Base-by-base conservation (phyloP, 1,140 invertebrate species). In the Drosophila eugracilis region DNA sequence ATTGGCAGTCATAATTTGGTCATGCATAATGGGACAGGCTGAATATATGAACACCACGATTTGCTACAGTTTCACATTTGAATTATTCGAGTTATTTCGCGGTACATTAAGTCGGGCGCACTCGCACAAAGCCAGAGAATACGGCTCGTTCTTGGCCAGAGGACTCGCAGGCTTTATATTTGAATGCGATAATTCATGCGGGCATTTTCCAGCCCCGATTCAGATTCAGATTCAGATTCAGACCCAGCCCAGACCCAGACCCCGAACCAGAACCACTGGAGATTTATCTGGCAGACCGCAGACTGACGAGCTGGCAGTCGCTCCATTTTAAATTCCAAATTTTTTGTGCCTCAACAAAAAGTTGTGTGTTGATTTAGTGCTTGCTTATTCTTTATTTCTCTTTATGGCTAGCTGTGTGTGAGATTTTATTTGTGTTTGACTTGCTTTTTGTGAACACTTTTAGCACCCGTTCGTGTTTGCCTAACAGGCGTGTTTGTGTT, bases 1-100 rank as follows among this genome's bases (percentile, higher is more conserved):
- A 75, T 74, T 54, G 58, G 70, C 49, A 74, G 58, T 75, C 70
- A 75, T 75, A 75, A 75, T 75, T 75, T 55, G 49, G 49, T 50
- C 54, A 39, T 72, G 67, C 67, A 72, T 41, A 55, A 62, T 63
- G 69, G 54, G 39, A 63, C 57, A 47, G 44, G 28, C 45, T 17
- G 72, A 47, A 78, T 73, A 78, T 69, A 69, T 73, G 48, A 41
- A 62, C 36, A 42, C 39, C 30, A 37, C 54, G 57, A 48, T 32
- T 48, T 54, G 39, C 36, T 49, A 74, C 34, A 79, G 41, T 32
- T 44, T 63, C 55, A 57, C 44, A 71, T 62, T 78, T 66, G 74
- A 78, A 62, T 59, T 74, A 80, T 77, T 80, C 67, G 47, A 86
- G 79, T 80, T 80, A 85, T 85, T 86, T 84, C 69, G 78, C 79